Base-by-base conservation (phyloP, 2,888 invertebrate species). In the Arge pagana region DNA sequence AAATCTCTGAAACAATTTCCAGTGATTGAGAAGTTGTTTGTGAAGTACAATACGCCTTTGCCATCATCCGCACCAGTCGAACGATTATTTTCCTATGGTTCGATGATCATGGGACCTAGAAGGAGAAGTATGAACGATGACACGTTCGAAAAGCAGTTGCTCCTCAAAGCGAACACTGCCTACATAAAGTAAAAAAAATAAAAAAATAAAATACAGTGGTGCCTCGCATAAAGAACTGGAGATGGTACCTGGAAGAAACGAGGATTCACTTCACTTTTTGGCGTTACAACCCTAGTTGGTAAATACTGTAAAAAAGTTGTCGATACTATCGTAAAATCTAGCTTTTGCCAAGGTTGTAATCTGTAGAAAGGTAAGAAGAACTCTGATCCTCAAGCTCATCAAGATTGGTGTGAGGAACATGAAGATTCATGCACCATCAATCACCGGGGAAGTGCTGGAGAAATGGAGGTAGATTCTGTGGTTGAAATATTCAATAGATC, bases 291-390 rank as follows among this genome's bases (percentile, higher is more conserved):
- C n/a, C n/a, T n/a, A n/a, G n/a, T n/a, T n/a, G n/a, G n/a, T n/a
- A n/a, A n/a, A n/a, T n/a, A n/a, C n/a, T n/a, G n/a, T n/a, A n/a
- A n/a, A n/a, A n/a, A n/a, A n/a, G n/a, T n/a, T n/a, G n/a, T n/a
- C n/a, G n/a, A n/a, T n/a, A n/a, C n/a, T n/a, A n/a, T n/a, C n/a
- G 41, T 56, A 1, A 58, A 51, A 55, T 45, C 43, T 5, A 59
- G 52, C 24, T 55, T 51, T 40, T 57, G 56, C 21, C 49, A 51
- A 52, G 40, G 48, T 3, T 59, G 56, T 41, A 31, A 48, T 43
- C 5, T 40, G 5, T 54, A 49, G 45, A 58, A 58, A 45, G 48
- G 37, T 15, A 41, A 41, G 19, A 39, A 30, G 19, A 21, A 48
- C 23, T 21, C 26, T 4, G n/a, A n/a, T n/a, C n/a, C n/a, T n/a